Evolutionary conservation across 37 sponge, comb jelly and placozoan species (phyloP).

Genomic region (Aplysina aerophoba): DNA sequence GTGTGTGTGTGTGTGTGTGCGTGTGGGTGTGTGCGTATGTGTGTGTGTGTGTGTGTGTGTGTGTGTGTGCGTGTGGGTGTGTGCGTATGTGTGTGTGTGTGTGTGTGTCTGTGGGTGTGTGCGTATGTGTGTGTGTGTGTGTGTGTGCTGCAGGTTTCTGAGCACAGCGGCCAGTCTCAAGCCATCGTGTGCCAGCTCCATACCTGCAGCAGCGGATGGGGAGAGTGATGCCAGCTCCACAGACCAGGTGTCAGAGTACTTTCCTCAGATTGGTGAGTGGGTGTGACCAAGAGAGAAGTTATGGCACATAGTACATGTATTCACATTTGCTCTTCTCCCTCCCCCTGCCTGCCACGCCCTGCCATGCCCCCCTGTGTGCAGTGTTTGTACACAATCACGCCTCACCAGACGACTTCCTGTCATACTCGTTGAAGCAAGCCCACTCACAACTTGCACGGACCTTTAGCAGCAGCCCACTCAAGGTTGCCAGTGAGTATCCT

Average conservation of each 20-base stretch:
- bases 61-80: background rate
- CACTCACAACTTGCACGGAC: slow-evolving; percentile 43
- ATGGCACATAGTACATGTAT: background rate
- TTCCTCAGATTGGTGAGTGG: slow-evolving; percentile 71
- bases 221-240: slow-evolving; percentile 6
- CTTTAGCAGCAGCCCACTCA: slow-evolving; percentile 41
- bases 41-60: slow-evolving; percentile 14
- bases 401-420: slow-evolving; percentile 76
- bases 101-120: slow-evolving; percentile 11
- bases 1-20: background rate
- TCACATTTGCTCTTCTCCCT: background rate
- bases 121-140: slow-evolving; percentile 1
- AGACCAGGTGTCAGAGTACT: slow-evolving; percentile 32
- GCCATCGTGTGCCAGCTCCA: slow-evolving; percentile 34
- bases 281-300: background rate
- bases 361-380: no score
- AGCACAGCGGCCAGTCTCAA: slow-evolving; percentile 65
- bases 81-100: background rate
- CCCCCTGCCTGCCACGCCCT: no score
- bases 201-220: background rate
- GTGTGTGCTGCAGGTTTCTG: slow-evolving; percentile 50
- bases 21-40: background rate
- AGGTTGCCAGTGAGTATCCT: slow-evolving; percentile 35
- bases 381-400: slow-evolving; percentile 83
- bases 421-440: slow-evolving; percentile 45